Evolutionary conservation across 2,888 invertebrate species (phyloP).

Genomic region (Monopis laevigella): DNA sequence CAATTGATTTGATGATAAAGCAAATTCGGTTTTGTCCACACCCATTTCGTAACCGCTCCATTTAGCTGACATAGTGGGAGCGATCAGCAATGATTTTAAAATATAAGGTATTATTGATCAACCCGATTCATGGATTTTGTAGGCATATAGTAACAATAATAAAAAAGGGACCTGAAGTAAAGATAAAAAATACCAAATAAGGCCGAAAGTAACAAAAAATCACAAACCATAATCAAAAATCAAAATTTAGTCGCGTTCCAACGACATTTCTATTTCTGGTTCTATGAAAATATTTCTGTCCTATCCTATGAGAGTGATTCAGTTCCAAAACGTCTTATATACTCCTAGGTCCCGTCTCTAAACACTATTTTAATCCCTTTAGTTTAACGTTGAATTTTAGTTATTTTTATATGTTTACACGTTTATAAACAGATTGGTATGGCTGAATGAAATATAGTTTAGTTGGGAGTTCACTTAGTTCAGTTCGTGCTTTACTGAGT

Average conservation of each 20-base stretch:
- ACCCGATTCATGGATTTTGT: too few relatives aligned
- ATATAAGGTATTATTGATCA: too few relatives aligned
- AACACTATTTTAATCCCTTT: neutral
- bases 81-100: too few relatives aligned
- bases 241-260: slow-evolving; percentile 16
- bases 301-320: slow-evolving; percentile 30
- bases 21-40: too few relatives aligned
- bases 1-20: too few relatives aligned
- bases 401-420: neutral
- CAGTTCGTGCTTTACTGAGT: neutral
- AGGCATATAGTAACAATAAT: neutral
- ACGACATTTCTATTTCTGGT: slow-evolving; percentile 38
- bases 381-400: neutral
- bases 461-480: slow-evolving; percentile 9
- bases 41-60: too few relatives aligned
- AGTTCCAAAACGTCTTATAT: slow-evolving; percentile 22
- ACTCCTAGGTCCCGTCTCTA: neutral
- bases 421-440: slow-evolving; percentile 8
- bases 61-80: too few relatives aligned
- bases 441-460: slow-evolving; percentile 12
- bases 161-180: neutral
- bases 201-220: neutral
- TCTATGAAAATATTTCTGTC: slow-evolving; percentile 47
- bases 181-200: neutral
- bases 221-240: neutral